A percentile compares a stretch with the other conserved stretches of the same genome.
Evolutionary conservation across 2,113 vertebrate species (phyloP).

Genomic region (Aptenodytes patagonicus): DNA sequence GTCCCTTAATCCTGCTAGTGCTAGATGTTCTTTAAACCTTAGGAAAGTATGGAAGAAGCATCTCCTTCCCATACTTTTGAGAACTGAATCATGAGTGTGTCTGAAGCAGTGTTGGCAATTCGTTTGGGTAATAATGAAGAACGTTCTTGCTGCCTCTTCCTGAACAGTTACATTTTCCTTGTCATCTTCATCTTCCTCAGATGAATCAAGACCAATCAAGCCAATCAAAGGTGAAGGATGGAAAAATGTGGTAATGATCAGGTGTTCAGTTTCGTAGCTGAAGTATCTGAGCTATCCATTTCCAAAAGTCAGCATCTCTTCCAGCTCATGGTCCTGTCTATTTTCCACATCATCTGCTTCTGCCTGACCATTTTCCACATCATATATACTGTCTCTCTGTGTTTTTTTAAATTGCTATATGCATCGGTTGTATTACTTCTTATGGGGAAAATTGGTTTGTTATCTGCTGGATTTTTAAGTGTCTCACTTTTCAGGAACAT

Average conservation of each 20-base stretch:
- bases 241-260: not conserved
- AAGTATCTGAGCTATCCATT: not conserved
- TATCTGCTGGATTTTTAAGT: not conserved
- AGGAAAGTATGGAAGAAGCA: not conserved
- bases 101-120: not conserved
- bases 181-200: not conserved
- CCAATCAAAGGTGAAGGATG: not conserved
- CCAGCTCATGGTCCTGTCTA: not conserved
- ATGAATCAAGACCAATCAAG: not conserved
- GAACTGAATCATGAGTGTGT: not conserved
- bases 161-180: not conserved
- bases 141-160: not conserved
- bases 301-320: not conserved
- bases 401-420: not conserved
- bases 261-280: not conserved
- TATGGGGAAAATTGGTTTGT: not conserved
- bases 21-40: not conserved
- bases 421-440: not conserved
- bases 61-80: not conserved
- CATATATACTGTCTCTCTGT: fast-evolving
- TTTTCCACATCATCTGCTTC: not conserved
- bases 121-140: not conserved
- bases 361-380: not conserved
- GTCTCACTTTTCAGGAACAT: not conserved
- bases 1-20: not conserved